phyloP scores from a whole-genome alignment of 2,888 invertebrate species.

The Cephus spinipes region DNA sequence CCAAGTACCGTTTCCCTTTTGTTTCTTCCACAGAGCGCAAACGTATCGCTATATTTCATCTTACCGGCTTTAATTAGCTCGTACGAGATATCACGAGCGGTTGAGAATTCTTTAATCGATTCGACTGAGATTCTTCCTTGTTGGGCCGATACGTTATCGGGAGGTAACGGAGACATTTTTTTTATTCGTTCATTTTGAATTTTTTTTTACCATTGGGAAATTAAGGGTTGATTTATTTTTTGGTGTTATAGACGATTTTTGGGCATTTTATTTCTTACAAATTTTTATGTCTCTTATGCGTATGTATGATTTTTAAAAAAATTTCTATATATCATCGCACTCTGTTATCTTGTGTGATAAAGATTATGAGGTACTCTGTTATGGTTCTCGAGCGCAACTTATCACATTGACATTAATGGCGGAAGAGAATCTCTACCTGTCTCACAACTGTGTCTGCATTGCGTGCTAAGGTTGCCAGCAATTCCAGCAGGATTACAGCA shows the following conservation, averaged over 20 bases:
- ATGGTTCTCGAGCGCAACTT: slow-evolving; percentile 3
- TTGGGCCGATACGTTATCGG: no score
- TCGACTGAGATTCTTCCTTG: no score
- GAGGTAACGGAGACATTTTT: no score
- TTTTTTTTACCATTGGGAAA: no score
- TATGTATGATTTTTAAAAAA: no score
- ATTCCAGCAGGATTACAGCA: no score
- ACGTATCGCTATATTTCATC: slow-evolving; percentile 25
- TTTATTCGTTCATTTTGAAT: no score
- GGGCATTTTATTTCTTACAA: no score
- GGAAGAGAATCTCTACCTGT: slow-evolving; percentile 8
- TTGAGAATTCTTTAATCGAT: slow-evolving; percentile 18
- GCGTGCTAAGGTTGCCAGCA: background rate
- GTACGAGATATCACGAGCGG: slow-evolving; percentile 24
- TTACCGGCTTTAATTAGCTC: slow-evolving; percentile 10
- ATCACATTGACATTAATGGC: slow-evolving; percentile 14
- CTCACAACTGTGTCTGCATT: background rate
- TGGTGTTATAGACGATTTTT: no score
- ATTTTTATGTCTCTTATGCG: no score
- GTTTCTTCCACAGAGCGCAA: slow-evolving; percentile 25
- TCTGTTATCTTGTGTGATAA: background rate
- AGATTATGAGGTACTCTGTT: background rate
- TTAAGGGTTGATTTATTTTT: no score
- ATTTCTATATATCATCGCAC: background rate
- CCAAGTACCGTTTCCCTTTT: slow-evolving; percentile 33